These are phyloP conservation scores for Nettapus auritus DNA, from an alignment of 2,113 vertebrate species.

Conservation along the genomic window DNA sequence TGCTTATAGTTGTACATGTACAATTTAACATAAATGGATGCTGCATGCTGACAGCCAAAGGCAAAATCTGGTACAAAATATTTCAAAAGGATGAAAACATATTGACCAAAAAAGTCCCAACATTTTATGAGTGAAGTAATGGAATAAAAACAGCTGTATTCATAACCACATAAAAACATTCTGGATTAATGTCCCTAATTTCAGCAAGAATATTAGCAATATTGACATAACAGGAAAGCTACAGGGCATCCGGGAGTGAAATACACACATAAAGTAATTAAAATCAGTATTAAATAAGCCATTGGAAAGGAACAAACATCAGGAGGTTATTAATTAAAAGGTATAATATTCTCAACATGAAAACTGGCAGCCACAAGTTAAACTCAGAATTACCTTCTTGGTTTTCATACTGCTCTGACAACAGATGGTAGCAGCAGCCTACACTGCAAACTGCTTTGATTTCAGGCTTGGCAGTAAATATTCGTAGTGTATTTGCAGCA, in stretches of 20 bases:
- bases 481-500: constrained; percentile 84
- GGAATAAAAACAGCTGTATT: constrained; percentile 31
- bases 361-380: not conserved
- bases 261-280: not conserved
- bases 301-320: constrained; percentile 1
- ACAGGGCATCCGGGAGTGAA: constrained; percentile 2
- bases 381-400: constrained; percentile 71
- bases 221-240: not conserved
- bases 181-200: constrained; percentile 8
- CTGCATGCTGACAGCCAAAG: not conserved
- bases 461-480: constrained; percentile 89
- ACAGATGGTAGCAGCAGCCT: constrained; percentile 94
- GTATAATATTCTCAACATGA: not conserved
- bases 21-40: not conserved
- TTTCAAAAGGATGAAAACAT: constrained; percentile 32
- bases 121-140: constrained; percentile 11
- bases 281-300: constrained; percentile 9
- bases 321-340: constrained; percentile 10
- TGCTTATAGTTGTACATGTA: not conserved
- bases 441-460: constrained; percentile 92
- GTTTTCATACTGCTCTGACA: constrained; percentile 92
- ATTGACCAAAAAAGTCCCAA: not conserved
- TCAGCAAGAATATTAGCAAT: constrained; percentile 25
- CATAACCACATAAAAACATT: constrained; percentile 35
- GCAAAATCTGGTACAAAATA: constrained; percentile 42